A percentile compares a stretch with the other conserved stretches of the same genome.
Conservation (phyloP, 2,797 vertebrate species). For the Trematomus bernacchii region DNA sequence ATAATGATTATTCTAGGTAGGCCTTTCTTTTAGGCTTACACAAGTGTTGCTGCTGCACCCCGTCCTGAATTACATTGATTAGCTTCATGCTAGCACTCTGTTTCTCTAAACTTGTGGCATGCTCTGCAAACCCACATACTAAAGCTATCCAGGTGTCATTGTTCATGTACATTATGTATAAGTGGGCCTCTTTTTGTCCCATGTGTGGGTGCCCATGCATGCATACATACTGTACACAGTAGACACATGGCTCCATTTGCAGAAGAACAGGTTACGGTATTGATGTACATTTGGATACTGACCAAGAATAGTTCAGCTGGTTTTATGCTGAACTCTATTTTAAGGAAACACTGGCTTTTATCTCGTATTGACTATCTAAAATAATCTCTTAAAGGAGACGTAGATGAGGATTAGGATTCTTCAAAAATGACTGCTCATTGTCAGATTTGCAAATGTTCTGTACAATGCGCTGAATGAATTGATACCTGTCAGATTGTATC, state of each 20-base stretch:
- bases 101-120: too few relatives aligned
- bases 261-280: constrained; percentile 60
- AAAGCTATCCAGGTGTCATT: not conserved
- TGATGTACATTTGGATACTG: constrained; percentile 29
- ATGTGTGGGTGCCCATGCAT: constrained; percentile 40
- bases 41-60: too few relatives aligned
- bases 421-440: not conserved
- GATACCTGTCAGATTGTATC: not conserved
- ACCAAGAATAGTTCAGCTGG: constrained; percentile 15
- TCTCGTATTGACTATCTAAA: too few relatives aligned
- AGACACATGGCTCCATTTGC: constrained; percentile 58
- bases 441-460: not conserved
- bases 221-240: constrained; percentile 1
- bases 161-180: constrained; percentile 5
- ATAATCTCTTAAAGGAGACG: not conserved
- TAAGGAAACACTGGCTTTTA: not conserved
- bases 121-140: not conserved
- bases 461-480: not conserved
- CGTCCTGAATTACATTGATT: too few relatives aligned
- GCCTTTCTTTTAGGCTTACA: too few relatives aligned
- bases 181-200: constrained; percentile 41
- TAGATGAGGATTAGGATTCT: not conserved
- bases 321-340: constrained; percentile 4
- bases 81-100: too few relatives aligned
- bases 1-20: too few relatives aligned